phyloP scores from a whole-genome alignment of 1,140 invertebrate species.

The Schlechtendalia chinensis region DNA sequence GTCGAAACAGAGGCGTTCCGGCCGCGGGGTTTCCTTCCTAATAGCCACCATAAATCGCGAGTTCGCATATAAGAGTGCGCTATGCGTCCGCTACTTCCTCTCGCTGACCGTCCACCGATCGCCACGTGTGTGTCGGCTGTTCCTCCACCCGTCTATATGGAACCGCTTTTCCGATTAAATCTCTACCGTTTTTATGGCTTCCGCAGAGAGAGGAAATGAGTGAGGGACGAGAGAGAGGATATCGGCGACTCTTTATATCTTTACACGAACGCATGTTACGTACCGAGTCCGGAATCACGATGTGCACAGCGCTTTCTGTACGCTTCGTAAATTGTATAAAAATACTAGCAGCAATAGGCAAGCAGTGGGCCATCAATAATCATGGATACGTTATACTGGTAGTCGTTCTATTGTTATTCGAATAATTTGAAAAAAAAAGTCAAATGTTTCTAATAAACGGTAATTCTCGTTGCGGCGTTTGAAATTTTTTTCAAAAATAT shows the following conservation, averaged over 20 bases:
- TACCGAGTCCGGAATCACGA: no score
- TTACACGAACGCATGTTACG: neutral
- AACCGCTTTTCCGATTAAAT: slow-evolving; percentile 46
- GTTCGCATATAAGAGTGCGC: slow-evolving; percentile 12
- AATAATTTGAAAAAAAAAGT: no score
- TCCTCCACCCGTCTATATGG: neutral
- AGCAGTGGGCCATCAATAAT: no score
- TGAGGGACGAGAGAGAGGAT: neutral
- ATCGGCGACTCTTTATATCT: neutral
- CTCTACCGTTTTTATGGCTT: slow-evolving; percentile 44
- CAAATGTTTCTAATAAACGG: no score
- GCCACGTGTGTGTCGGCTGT: neutral
- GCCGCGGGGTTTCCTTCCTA: slow-evolving; percentile 32
- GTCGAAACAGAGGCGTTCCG: slow-evolving; percentile 19
- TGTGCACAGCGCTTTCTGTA: no score
- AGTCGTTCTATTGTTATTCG: no score
- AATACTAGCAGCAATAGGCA: no score
- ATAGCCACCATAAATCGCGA: slow-evolving; percentile 42
- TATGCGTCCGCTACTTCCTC: neutral
- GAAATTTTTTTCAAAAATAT: no score
- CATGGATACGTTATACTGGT: no score
- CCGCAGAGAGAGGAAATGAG: neutral
- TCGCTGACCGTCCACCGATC: neutral
- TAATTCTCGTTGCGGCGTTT: no score
- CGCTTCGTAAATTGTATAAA: no score